Conservation (phyloP, 1,140 invertebrate genomes). For the Stenopsyche tienmushanensis region DNA sequence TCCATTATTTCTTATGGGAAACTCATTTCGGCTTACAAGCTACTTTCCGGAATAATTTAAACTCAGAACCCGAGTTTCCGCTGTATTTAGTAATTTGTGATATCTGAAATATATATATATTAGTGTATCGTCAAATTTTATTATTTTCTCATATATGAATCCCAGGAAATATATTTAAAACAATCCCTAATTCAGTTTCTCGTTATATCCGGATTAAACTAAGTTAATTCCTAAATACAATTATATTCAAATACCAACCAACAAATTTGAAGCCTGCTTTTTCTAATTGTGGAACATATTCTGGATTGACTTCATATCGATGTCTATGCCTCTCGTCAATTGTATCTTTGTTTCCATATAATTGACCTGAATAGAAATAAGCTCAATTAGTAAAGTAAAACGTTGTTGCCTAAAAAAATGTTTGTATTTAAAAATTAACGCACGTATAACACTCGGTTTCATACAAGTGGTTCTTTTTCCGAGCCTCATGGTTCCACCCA, state of each 20-base stretch:
- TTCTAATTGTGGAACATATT: constrained; percentile 78
- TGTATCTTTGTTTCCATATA: constrained; percentile 80
- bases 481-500: constrained; percentile 98
- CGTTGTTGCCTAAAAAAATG: background rate
- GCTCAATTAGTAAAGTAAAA: background rate
- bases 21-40: too few relatives aligned
- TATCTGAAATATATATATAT: too few relatives aligned
- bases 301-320: constrained; percentile 93
- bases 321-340: constrained; percentile 98
- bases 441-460: constrained; percentile 70
- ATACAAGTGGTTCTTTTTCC: constrained; percentile 90
- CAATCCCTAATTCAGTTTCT: background rate
- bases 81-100: too few relatives aligned
- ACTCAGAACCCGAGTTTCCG: too few relatives aligned
- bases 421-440: constrained; percentile 55
- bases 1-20: too few relatives aligned
- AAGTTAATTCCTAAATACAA: too few relatives aligned
- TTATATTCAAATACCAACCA: constrained; percentile 63
- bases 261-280: constrained; percentile 87
- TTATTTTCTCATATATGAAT: too few relatives aligned
- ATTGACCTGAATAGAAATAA: constrained; percentile 60
- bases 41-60: too few relatives aligned
- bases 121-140: too few relatives aligned
- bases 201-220: background rate
- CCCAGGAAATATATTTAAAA: background rate